Percentiles rank a stretch among this genome's conserved stretches.
phyloP scores from a whole-genome alignment of 2,113 vertebrate genomes.

The Heteronetta atricapilla region DNA sequence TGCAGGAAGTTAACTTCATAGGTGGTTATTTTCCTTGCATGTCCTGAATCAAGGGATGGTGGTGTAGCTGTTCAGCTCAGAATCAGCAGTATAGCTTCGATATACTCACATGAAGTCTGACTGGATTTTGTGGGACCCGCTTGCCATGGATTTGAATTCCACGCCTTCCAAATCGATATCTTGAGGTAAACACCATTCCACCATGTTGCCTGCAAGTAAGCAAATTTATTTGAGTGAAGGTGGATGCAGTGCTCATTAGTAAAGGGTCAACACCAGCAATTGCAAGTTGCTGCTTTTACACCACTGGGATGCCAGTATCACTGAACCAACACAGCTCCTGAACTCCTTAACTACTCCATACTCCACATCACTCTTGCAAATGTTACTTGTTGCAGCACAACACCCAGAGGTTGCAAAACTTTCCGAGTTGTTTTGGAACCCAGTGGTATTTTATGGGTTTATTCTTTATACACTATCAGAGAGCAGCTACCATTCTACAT shows the following conservation, averaged over 20 bases:
- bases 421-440: neutral
- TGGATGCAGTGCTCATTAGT: neutral
- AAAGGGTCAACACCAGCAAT: neutral
- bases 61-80: neutral
- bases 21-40: neutral
- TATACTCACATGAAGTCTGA: constrained; percentile 94
- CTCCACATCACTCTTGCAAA: neutral
- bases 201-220: constrained; percentile 88
- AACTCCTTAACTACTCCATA: neutral
- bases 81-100: neutral
- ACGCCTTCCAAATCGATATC: constrained; percentile 95
- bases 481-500: neutral
- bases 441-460: neutral
- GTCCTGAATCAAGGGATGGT: neutral
- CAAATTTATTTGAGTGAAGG: neutral
- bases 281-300: neutral
- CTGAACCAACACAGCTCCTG: neutral
- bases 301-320: neutral
- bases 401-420: neutral
- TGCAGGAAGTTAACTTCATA: neutral
- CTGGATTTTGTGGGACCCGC: constrained; percentile 93
- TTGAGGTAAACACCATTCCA: constrained; percentile 96
- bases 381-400: neutral
- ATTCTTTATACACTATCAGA: neutral
- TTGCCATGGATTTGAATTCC: constrained; percentile 99